Evolutionary conservation across 92 coral and sea anemone species (phyloP).

Genomic region (Zoanthus gigantus): DNA sequence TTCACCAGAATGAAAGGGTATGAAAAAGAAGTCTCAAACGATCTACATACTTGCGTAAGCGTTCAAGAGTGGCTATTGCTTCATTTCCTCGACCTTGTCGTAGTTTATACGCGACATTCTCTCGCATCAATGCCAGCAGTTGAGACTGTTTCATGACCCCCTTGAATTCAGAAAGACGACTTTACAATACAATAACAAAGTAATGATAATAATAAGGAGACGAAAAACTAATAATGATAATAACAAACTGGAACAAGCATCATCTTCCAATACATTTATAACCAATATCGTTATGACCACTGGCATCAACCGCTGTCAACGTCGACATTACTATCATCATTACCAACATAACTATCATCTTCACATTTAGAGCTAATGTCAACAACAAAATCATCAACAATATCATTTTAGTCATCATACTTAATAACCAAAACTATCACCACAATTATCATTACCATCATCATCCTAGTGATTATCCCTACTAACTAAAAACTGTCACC

Average conservation of each 20-base stretch:
- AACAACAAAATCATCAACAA: too few relatives aligned
- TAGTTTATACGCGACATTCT: constrained; percentile 94
- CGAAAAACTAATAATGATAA: background rate
- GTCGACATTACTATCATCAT: background rate
- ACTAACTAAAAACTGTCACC: too few relatives aligned
- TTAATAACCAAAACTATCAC: too few relatives aligned
- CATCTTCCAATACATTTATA: background rate
- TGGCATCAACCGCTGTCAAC: background rate
- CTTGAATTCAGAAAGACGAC: constrained; percentile 44
- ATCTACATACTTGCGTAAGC: constrained; percentile 80
- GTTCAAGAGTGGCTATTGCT: constrained; percentile 89
- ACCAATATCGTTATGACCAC: background rate
- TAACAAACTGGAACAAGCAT: background rate
- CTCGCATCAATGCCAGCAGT: constrained; percentile 88
- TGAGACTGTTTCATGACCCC: constrained; percentile 76
- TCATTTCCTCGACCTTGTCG: constrained; percentile 91
- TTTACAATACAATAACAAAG: background rate
- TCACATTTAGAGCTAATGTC: too few relatives aligned
- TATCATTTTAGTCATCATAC: too few relatives aligned
- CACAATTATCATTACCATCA: too few relatives aligned
- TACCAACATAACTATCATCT: background rate
- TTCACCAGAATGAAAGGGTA: too few relatives aligned
- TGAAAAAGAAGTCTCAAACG: background rate
- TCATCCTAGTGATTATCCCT: too few relatives aligned
- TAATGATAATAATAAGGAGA: too few relatives aligned